Base-by-base conservation (phyloP, 2,797 vertebrate species). In the Cyclura pinguis region DNA sequence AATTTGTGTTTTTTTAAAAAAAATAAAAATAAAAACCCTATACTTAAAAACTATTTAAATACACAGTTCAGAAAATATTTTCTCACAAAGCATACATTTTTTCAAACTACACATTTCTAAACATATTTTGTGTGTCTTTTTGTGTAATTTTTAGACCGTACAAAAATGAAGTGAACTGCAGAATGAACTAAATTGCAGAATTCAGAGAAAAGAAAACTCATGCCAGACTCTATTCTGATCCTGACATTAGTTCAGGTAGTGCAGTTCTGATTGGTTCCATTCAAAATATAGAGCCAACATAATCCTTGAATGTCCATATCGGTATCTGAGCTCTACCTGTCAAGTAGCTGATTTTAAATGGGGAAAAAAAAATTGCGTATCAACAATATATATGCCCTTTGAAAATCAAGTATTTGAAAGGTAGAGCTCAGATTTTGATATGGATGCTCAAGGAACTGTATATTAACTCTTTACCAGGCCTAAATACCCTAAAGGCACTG, bases 91-190 rank as follows among this genome's bases (percentile, higher is more conserved):
- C 72, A 85, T 52, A 69, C 8, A 52, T 50, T 52, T 18, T 83
- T 83, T 6, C 81, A 83, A 83, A 35, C 22, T 42, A 62, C 47
- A 73, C 84, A 85, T 85, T 85, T 85, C 67, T 47, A 62, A 83
- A 42, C 62, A 62, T n/a, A 62, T 42, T 83, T 83, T 72, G n/a
- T 62, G 12, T 82, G 6, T 2, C 29, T 81, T 24, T 82, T 59
- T 62, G 59, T 62, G 59, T 5, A 62, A 62, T 62, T 62, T 47
- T 62, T 62, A 20, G 20, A 6, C 20, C 6, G 20, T 22, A 24
- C 20, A 24, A 72, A 72, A 38, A 67, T 64, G 24, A 62, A 84
- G 12, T 59, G 24, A 27, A 62, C 10, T 84, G 59, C 35, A 42
- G 27, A 82, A 62, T 38, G 24, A 38, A 62, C 10, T 38, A 35